These are phyloP conservation scores for Ornithorhynchus anatinus DNA, from an alignment of 2,113 vertebrate genomes.

Conservation along the genomic window DNA sequence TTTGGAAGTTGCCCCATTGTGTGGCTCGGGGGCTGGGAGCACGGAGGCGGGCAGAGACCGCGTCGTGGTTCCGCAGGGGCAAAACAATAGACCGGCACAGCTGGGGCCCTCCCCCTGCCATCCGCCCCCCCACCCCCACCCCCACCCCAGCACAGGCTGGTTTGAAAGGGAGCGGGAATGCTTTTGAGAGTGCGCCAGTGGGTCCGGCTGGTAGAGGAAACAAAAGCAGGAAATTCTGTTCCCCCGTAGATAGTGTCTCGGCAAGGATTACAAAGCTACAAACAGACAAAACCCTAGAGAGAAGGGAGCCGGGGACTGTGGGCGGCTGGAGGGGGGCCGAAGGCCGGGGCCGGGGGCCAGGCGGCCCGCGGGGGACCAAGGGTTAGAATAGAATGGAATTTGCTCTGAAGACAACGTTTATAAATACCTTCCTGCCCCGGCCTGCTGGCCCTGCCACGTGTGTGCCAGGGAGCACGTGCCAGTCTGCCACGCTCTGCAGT, in stretches of 20 bases:
- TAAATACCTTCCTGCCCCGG: conserved; percentile 75
- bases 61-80: conserved; percentile 51
- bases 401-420: conserved; percentile 75
- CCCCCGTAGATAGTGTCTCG: conserved; percentile 82
- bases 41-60: conserved; percentile 49
- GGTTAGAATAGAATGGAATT: conserved; percentile 81
- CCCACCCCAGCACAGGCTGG: conserved; percentile 61
- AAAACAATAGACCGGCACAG: conserved; percentile 76
- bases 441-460: conserved; percentile 66
- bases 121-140: conserved; percentile 44
- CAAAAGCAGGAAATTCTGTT: conserved; percentile 86
- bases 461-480: conserved; percentile 74
- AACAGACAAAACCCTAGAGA: conserved; percentile 80
- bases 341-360: conserved; percentile 48
- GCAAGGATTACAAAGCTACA: conserved; percentile 82
- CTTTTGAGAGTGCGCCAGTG: conserved; percentile 81
- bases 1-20: conserved; percentile 79
- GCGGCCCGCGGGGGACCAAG: conserved; percentile 64
- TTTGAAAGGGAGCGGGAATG: conserved; percentile 82
- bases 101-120: conserved; percentile 71
- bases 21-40: conserved; percentile 50
- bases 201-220: conserved; percentile 77
- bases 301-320: conserved; percentile 57
- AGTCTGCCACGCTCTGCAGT: neutral
- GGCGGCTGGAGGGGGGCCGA: conserved; percentile 43